phyloP scores from a whole-genome alignment of 1,140 invertebrate species.

The Aphelinus atriplicis region DNA sequence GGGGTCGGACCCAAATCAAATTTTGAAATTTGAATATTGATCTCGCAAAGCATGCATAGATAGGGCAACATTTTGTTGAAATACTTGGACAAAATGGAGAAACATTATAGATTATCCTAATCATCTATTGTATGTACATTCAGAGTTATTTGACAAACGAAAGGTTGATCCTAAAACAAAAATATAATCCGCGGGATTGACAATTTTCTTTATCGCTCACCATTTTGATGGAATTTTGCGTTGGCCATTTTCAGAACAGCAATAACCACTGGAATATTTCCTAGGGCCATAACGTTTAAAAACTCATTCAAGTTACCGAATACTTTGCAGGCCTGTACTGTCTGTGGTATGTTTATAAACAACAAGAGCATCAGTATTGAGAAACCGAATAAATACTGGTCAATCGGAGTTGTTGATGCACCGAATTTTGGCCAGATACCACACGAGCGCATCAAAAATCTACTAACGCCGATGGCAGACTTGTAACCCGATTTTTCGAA shows the following conservation, averaged over 20 bases:
- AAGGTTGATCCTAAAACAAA: too few species aligned
- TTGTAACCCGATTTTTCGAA: background rate
- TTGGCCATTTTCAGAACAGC: constrained; percentile 2
- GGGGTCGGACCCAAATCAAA: too few species aligned
- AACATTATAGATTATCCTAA: too few species aligned
- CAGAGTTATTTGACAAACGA: too few species aligned
- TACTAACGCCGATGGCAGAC: background rate
- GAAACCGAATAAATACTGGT: background rate
- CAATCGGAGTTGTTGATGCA: background rate
- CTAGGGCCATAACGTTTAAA: constrained; percentile 13
- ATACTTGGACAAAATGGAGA: too few species aligned
- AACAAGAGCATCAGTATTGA: background rate
- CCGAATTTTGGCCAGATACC: constrained; percentile 32
- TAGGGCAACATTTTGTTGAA: too few species aligned
- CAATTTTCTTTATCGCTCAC: constrained; percentile 1
- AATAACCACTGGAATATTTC: constrained; percentile 16
- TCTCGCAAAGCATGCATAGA: too few species aligned
- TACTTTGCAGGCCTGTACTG: background rate
- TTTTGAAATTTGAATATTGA: too few species aligned
- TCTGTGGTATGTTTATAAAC: constrained; percentile 30
- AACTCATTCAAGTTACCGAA: constrained; percentile 14
- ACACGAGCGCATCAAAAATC: constrained; percentile 10
- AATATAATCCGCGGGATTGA: too few species aligned
- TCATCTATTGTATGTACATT: too few species aligned
- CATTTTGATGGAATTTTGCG: background rate